A percentile compares a stretch with the other conserved stretches of the same genome.
Evolutionary conservation across 2,797 vertebrate species (phyloP).

Genomic region (Brotula barbata): DNA sequence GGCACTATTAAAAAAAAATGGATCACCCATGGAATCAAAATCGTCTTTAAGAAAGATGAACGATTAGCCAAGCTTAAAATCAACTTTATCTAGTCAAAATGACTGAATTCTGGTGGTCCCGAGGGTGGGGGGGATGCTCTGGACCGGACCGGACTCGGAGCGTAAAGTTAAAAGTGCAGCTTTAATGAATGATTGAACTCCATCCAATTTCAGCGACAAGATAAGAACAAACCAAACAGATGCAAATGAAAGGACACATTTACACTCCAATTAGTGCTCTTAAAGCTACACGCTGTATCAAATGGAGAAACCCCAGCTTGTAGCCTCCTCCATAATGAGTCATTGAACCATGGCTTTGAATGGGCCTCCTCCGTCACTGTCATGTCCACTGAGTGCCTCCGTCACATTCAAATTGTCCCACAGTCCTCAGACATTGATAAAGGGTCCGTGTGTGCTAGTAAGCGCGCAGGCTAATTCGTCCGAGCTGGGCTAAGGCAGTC

Average conservation of each 20-base stretch:
- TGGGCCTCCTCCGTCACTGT: constrained; percentile 71
- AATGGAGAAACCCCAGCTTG: constrained; percentile 57
- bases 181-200: constrained; percentile 46
- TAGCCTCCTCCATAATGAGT: constrained; percentile 68
- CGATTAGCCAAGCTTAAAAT: too few relatives aligned
- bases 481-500: constrained; percentile 46
- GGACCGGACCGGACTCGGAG: too few relatives aligned
- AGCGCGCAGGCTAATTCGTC: constrained; percentile 54
- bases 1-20: too few relatives aligned
- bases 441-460: constrained; percentile 52
- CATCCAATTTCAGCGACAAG: constrained; percentile 53
- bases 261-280: constrained; percentile 71
- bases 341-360: constrained; percentile 68
- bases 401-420: constrained; percentile 70
- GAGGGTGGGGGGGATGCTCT: too few relatives aligned
- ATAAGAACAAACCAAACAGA: constrained; percentile 59
- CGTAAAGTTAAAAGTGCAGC: constrained; percentile 32
- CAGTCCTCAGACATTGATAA: constrained; percentile 68
- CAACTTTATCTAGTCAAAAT: too few relatives aligned
- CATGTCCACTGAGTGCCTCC: constrained; percentile 67
- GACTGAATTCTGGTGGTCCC: too few relatives aligned
- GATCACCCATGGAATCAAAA: too few relatives aligned
- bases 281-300: constrained; percentile 63
- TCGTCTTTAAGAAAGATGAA: too few relatives aligned
- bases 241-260: constrained; percentile 64